phyloP scores from a whole-genome alignment of 2,888 invertebrate genomes.

The Hyppa rectilinea region DNA sequence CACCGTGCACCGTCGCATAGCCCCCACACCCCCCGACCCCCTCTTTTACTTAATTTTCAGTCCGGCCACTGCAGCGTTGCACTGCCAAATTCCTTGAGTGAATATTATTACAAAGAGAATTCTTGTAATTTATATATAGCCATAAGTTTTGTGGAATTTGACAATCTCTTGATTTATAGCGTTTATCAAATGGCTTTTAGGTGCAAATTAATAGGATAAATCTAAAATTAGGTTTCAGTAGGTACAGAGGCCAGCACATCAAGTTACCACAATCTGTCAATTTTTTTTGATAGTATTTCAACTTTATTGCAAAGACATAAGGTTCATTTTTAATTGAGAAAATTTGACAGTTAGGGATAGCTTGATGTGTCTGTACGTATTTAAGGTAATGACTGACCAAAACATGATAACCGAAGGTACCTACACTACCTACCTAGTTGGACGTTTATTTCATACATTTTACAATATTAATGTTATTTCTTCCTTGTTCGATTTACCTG shows the following conservation, averaged over 20 bases:
- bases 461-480: background rate
- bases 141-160: constrained; percentile 33
- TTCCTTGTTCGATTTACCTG: background rate
- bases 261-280: no score
- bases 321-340: no score
- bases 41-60: constrained; percentile 60
- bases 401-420: no score
- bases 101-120: constrained; percentile 74
- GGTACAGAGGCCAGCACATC: no score
- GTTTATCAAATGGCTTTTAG: constrained; percentile 15
- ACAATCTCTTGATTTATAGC: background rate
- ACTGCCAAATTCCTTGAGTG: constrained; percentile 76
- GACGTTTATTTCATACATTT: background rate
- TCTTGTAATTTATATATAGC: constrained; percentile 60
- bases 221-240: no score
- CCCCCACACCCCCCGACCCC: constrained; percentile 39
- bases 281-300: no score
- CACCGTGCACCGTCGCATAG: constrained; percentile 69
- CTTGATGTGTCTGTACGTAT: no score
- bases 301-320: no score
- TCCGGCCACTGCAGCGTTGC: constrained; percentile 68
- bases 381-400: no score
- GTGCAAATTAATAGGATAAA: constrained; percentile 12
- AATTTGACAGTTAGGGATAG: no score
- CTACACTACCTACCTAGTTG: background rate